Evolutionary conservation across 2,888 invertebrate species (phyloP).

Genomic region (Stomorhina lunata): DNA sequence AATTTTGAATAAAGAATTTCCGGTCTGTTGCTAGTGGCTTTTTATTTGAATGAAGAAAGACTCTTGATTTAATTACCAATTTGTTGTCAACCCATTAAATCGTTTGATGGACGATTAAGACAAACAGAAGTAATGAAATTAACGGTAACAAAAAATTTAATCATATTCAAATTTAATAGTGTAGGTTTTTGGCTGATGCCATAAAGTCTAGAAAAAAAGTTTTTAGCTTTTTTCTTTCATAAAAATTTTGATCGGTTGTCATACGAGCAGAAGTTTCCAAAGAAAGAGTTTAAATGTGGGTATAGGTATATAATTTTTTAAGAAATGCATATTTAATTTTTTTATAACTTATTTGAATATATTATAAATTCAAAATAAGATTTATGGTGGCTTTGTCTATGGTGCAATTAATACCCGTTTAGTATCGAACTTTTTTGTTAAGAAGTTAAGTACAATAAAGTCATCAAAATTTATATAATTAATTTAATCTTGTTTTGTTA

Average conservation of each 20-base stretch:
- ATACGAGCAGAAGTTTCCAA: not conserved
- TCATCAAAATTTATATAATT: not conserved
- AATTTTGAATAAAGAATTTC: too few species aligned
- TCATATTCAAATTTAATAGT: conserved; percentile 30
- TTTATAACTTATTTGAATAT: conserved; percentile 7
- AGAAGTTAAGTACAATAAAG: not conserved
- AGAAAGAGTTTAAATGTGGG: not conserved
- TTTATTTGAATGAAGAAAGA: not conserved
- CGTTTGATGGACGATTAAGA: conserved; percentile 44
- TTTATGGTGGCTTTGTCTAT: not conserved
- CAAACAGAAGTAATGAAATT: conserved; percentile 1
- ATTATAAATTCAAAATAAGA: not conserved
- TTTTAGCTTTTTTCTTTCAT: conserved; percentile 3
- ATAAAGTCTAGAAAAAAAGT: conserved; percentile 54
- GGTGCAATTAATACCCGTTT: not conserved
- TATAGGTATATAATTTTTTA: too few species aligned
- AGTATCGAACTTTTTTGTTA: not conserved
- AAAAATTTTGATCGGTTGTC: conserved; percentile 21
- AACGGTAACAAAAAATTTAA: not conserved
- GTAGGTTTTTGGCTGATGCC: conserved; percentile 58
- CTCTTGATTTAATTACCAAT: conserved; percentile 40
- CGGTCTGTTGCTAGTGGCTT: not conserved
- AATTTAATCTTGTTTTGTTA: not conserved
- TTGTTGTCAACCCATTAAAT: conserved; percentile 3
- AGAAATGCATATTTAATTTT: conserved; percentile 17